Conservation (phyloP, 2,797 vertebrate genomes). For the Sternarchorhynchus goeldii region DNA sequence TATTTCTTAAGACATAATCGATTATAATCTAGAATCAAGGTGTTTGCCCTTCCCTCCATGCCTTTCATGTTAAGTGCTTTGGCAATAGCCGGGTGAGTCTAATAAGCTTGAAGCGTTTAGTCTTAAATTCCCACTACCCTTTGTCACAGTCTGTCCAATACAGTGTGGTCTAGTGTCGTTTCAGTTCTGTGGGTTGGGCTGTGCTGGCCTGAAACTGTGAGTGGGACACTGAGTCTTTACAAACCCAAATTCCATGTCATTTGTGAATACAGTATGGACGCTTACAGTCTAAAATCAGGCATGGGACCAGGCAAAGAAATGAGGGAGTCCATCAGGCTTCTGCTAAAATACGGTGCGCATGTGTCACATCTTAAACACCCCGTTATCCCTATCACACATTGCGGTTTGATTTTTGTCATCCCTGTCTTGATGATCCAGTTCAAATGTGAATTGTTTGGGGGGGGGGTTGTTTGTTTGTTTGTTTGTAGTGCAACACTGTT, state of each 20-base stretch:
- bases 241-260: not conserved
- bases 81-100: slow-evolving; percentile 3
- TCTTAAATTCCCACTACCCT: slow-evolving; percentile 15
- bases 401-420: not conserved
- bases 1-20: slow-evolving; percentile 34
- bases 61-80: slow-evolving; percentile 4
- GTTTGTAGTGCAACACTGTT: slow-evolving; percentile 24
- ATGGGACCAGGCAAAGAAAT: slow-evolving; percentile 1
- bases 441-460: slow-evolving; percentile 13
- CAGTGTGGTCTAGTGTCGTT: slow-evolving; percentile 18
- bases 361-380: slow-evolving; percentile 34
- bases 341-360: not conserved
- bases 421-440: not conserved
- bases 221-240: not conserved
- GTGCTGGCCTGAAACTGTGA: not conserved
- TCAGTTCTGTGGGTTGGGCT: not conserved
- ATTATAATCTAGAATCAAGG: slow-evolving; percentile 65
- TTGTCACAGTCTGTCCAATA: slow-evolving; percentile 8
- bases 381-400: not conserved
- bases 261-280: not conserved
- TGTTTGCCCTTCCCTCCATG: slow-evolving; percentile 13
- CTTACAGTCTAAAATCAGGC: not conserved
- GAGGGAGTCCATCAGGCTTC: slow-evolving; percentile 12
- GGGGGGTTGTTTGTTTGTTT: not conserved
- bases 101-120: slow-evolving; percentile 15